A percentile compares a stretch with the other conserved stretches of the same genome.
Conservation (phyloP, 1,140 invertebrate genomes). For the Drosophila kikkawai region DNA sequence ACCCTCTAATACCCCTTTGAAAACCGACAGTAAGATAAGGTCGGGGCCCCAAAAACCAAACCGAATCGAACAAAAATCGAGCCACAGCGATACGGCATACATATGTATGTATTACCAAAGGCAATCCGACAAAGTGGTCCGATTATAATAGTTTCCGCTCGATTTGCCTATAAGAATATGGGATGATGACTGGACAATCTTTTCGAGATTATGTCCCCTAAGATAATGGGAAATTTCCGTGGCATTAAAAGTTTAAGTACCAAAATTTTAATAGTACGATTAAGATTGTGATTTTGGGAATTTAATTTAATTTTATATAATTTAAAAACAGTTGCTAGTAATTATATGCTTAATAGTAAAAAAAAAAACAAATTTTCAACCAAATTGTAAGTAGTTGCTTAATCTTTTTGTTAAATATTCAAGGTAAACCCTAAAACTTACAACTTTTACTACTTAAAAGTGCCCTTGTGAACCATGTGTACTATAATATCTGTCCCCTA, state of each 20-base stretch:
- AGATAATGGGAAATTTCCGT: conserved; percentile 36
- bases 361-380: background rate
- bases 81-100: background rate
- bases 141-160: conserved; percentile 46
- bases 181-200: conserved; percentile 38
- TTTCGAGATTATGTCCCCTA: conserved; percentile 12
- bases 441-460: background rate
- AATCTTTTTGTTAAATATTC: background rate
- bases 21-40: conserved; percentile 33
- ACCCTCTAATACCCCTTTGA: conserved; percentile 49
- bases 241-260: background rate
- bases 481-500: background rate
- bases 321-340: background rate
- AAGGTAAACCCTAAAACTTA: background rate
- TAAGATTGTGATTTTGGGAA: background rate
- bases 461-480: conserved; percentile 11
- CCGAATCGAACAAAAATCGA: conserved; percentile 14
- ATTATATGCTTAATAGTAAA: too few relatives aligned
- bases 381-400: background rate
- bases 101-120: conserved; percentile 3
- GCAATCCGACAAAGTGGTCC: conserved; percentile 27
- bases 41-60: conserved; percentile 10
- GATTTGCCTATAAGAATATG: conserved; percentile 32
- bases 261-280: background rate
- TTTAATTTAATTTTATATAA: background rate